Conservation (phyloP, 2,888 invertebrate species). For the Rhagophthalmus giganteus region DNA sequence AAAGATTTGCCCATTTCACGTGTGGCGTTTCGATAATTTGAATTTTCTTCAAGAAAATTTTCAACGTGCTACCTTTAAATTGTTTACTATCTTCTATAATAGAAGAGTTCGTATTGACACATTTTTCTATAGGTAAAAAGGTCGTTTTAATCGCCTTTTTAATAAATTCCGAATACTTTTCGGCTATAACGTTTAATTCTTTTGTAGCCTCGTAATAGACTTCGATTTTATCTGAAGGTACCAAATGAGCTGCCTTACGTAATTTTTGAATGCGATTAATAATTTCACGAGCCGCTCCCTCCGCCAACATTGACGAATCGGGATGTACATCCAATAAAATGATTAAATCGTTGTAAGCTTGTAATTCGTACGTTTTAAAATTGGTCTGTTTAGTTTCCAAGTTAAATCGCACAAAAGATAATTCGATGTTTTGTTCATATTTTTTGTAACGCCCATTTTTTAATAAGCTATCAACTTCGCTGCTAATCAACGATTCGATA, state of each 20-base stretch:
- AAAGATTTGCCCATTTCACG: slow-evolving; percentile 71
- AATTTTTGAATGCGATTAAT: slow-evolving; percentile 95
- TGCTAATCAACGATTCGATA: slow-evolving; percentile 76
- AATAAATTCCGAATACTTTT: slow-evolving; percentile 74
- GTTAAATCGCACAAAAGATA: slow-evolving; percentile 80
- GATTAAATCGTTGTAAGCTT: slow-evolving; percentile 86
- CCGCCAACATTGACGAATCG: slow-evolving; percentile 87
- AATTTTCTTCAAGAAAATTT: slow-evolving; percentile 62
- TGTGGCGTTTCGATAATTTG: slow-evolving; percentile 53
- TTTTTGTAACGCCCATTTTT: slow-evolving; percentile 72
- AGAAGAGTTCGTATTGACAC: slow-evolving; percentile 56
- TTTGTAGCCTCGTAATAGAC: slow-evolving; percentile 74
- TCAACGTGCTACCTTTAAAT: slow-evolving; percentile 73
- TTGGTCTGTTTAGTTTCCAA: slow-evolving; percentile 70
- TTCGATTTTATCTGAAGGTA: slow-evolving; percentile 87
- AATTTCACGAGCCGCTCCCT: slow-evolving; percentile 93
- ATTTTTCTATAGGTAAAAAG: slow-evolving; percentile 61
- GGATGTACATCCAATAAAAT: slow-evolving; percentile 88
- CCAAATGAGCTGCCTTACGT: slow-evolving; percentile 89
- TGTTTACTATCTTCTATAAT: slow-evolving; percentile 73
- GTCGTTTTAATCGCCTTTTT: slow-evolving; percentile 80
- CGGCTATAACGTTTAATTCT: slow-evolving; percentile 69
- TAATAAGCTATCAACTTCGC: slow-evolving; percentile 76
- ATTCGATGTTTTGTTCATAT: slow-evolving; percentile 73
- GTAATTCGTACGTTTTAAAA: slow-evolving; percentile 82